Evolutionary conservation across 2,888 invertebrate genomes (phyloP), one percentile per base, ranked within the genome.

Genomic region (Drosophila prostipennis): DNA sequence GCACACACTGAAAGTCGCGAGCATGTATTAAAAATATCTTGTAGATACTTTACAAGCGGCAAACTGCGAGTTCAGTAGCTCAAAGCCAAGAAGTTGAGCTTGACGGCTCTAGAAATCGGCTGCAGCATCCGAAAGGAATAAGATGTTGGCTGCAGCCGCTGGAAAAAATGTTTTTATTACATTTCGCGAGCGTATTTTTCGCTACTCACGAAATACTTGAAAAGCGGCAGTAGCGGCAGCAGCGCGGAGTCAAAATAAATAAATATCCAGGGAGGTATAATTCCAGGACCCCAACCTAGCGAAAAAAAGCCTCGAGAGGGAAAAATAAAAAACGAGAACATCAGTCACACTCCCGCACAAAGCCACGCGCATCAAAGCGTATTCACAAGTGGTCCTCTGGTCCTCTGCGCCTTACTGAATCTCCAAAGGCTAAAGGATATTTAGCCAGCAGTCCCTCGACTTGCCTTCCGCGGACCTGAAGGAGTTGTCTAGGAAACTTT

Each of bases 81-180:
- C 74, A 72, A 68, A 78, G 83, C 68, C 60, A 39, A 70, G 58
- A 71, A 77, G 73, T 59, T 77, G 42, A 49, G 58, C 71, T 45
- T 13, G 26, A 70, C 58, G 74, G n/a, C 37, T 37, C 80, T 79
- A 80, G 81, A 82, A 86, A 78, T 79, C 79, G 79, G 75, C 79
- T 82, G 77, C 72, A 77, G 72, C 64, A 45, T 39, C 55, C 54
- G 61, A 51, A 40, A 61, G 51, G 60, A 81, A 79, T 81, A 81
- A 84, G 85, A 81, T 69, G 81, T 81, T 79, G 72, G 72, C 68
- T 69, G 75, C 72, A 63, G 76, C 70, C 64, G 59, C 43, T 39
- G 74, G 45, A 84, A 90, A 90, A 90, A 90, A 90, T 90, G 89
- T 90, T 90, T 90, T 90, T 90, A 90, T 90, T 90, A 90, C 90